Base-by-base conservation (phyloP, 2,888 invertebrate genomes). In the Neoaliturus tenellus region DNA sequence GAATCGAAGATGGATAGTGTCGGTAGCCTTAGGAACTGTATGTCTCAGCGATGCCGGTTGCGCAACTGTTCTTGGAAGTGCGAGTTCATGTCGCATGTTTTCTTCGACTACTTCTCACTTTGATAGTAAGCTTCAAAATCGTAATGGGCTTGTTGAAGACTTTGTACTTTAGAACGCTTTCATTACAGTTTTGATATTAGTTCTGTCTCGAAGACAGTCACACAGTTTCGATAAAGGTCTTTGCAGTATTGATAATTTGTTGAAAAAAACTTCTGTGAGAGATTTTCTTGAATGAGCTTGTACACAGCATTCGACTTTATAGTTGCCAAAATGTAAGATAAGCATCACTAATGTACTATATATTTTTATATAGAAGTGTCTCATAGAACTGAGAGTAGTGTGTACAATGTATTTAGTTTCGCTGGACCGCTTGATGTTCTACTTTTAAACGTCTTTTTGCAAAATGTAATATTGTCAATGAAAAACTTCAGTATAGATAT, bases 281-380 rank as follows among this genome's bases (percentile, higher is more conserved):
- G 62, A 62, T 62, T 25, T 51, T 2, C 28, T 14, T 62, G 2
- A 62, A 31, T 62, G 31, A 62, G 62, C 62, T 62, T 62, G 62
- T 62, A 62, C 62, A 62, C 62, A 62, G 62, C 62, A 62, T 28
- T 31, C 62, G 20, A 28, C 31, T 28, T 17, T 14, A 62, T 62
- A 62, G 62, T 62, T 31, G 62, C 62, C 62, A 62, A 62, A 28
- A 31, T 62, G 62, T 62, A 62, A 62, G 62, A 62, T 62, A 62
- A 31, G 39, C 39, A 69, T 35, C 69, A 35, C 39, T 69, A 69
- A 39, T 69, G 39, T 35, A 69, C 69, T 23, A 69, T 69, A 69
- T 69, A 69, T 69, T 69, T 69, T 69, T 69, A 69, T 69, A 69
- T 69, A 69, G 69, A 69, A 62, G 5, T 31, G 62, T 28, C 62